Percentiles rank a stretch among this genome's conserved stretches.
Conservation (phyloP, 92 coral and sea anemone species). For the Phenganax stokvisi region DNA sequence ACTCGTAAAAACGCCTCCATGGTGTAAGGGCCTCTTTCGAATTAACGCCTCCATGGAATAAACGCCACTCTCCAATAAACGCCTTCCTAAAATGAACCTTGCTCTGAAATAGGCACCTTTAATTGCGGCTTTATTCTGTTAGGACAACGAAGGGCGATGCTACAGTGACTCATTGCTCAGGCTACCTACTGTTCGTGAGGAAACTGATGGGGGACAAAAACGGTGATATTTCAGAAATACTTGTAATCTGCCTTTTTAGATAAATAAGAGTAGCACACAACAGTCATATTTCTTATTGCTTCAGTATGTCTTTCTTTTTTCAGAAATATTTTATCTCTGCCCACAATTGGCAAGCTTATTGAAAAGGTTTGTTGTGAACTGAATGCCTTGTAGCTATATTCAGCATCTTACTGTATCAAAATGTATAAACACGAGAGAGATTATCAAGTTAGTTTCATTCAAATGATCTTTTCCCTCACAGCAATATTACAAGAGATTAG, state of each 20-base stretch:
- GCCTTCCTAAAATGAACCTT: background rate
- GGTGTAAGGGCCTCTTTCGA: no score
- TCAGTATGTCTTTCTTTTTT: background rate
- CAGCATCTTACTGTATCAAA: background rate
- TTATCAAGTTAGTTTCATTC: background rate
- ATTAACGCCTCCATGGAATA: no score
- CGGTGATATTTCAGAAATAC: background rate
- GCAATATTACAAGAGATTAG: slow-evolving; percentile 83
- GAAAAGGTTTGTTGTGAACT: slow-evolving; percentile 55
- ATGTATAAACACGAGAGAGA: background rate
- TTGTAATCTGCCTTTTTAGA: background rate
- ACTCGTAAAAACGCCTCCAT: background rate
- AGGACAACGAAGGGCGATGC: slow-evolving; percentile 98
- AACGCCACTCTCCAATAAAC: no score
- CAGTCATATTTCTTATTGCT: background rate
- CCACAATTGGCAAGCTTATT: slow-evolving; percentile 68
- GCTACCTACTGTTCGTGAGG: slow-evolving; percentile 5
- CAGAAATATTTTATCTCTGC: slow-evolving; percentile 50
- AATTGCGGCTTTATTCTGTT: background rate
- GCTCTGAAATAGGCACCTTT: background rate
- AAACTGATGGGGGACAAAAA: slow-evolving; percentile 16
- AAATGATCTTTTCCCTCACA: slow-evolving; percentile 14
- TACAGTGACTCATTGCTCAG: slow-evolving; percentile 71
- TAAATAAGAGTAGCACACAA: background rate
- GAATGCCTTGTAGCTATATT: background rate